Conservation (phyloP, 2,113 vertebrate species). For the Protobothrops mucrosquamatus region DNA sequence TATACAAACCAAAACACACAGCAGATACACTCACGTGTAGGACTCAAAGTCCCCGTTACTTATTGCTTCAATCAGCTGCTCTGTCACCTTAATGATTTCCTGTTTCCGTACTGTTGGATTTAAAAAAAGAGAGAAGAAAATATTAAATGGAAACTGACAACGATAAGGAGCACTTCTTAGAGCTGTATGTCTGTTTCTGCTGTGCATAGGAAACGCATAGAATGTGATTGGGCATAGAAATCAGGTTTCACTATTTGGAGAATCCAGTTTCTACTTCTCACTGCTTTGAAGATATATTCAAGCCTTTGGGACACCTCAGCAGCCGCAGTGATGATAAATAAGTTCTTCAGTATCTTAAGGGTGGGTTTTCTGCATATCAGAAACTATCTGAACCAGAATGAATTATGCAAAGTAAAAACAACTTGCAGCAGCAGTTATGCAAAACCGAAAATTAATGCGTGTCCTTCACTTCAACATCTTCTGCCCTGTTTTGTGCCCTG, state of each 20-base stretch:
- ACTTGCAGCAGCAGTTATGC: not conserved
- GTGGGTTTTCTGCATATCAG: not conserved
- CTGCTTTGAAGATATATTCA: not conserved
- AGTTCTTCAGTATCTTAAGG: not conserved
- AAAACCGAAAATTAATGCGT: not conserved
- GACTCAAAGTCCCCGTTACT: constrained; percentile 93
- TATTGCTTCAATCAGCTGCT: constrained; percentile 92
- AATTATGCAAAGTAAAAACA: not conserved
- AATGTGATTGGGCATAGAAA: not conserved
- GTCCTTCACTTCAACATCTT: not conserved
- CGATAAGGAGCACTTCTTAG: constrained; percentile 6
- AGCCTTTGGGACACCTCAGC: not conserved
- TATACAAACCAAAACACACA: accelerated
- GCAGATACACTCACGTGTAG: constrained; percentile 81
- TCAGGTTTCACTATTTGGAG: not conserved
- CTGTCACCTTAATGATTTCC: constrained; percentile 94
- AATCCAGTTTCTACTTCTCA: not conserved
- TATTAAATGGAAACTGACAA: not conserved
- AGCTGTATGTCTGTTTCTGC: not conserved
- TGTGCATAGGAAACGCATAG: too few species aligned
- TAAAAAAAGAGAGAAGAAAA: constrained; percentile 14
- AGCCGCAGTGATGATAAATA: not conserved
- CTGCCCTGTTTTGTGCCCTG: not conserved
- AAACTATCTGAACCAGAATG: not conserved
- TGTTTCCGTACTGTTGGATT: constrained; percentile 83